Percentiles rank a stretch among this genome's conserved stretches.
These are phyloP conservation scores for Drosophila engyochracea DNA, from an alignment of 2,888 invertebrate species.

Conservation along the genomic window DNA sequence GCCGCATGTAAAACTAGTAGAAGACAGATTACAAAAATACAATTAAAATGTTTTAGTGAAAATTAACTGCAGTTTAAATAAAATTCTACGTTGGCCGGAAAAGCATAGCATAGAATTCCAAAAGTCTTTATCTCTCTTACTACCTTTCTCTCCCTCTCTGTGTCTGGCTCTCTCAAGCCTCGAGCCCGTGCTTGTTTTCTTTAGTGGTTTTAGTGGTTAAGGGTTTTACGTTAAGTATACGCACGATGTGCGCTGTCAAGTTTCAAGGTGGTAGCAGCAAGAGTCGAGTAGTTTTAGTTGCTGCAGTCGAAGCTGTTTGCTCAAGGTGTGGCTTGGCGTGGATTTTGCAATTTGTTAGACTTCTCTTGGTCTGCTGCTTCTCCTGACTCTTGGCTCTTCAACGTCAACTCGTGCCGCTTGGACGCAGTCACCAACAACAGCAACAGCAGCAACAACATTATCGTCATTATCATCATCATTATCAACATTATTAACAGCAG, in stretches of 20 bases:
- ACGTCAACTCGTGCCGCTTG: slow-evolving; percentile 25
- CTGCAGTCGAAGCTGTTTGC: slow-evolving; percentile 64
- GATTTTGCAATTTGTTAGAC: slow-evolving; percentile 81
- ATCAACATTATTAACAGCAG: slow-evolving; percentile 71
- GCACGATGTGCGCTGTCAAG: slow-evolving; percentile 71
- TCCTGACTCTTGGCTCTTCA: background rate
- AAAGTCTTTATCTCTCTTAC: slow-evolving; percentile 19
- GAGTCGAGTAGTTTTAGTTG: slow-evolving; percentile 27
- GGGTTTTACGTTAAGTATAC: slow-evolving; percentile 78
- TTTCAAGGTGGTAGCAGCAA: slow-evolving; percentile 32
- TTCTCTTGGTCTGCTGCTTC: slow-evolving; percentile 49
- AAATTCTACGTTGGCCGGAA: slow-evolving; percentile 72
- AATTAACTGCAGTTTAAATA: slow-evolving; percentile 81
- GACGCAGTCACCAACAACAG: slow-evolving; percentile 52
- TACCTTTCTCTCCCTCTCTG: background rate
- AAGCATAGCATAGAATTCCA: slow-evolving; percentile 25
- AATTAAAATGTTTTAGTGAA: slow-evolving; percentile 81
- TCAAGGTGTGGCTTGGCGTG: slow-evolving; percentile 73
- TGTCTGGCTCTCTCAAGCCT: background rate
- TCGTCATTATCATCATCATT: slow-evolving; percentile 51
- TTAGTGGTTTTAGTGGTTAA: slow-evolving; percentile 78
- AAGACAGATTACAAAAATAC: slow-evolving; percentile 81
- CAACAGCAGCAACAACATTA: slow-evolving; percentile 34
- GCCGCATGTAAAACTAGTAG: slow-evolving; percentile 67
- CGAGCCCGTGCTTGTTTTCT: slow-evolving; percentile 55